A percentile compares a stretch with the other conserved stretches of the same genome.
phyloP scores from a whole-genome alignment of 2,797 vertebrate species.

The Oryzias dopingdopingensis region DNA sequence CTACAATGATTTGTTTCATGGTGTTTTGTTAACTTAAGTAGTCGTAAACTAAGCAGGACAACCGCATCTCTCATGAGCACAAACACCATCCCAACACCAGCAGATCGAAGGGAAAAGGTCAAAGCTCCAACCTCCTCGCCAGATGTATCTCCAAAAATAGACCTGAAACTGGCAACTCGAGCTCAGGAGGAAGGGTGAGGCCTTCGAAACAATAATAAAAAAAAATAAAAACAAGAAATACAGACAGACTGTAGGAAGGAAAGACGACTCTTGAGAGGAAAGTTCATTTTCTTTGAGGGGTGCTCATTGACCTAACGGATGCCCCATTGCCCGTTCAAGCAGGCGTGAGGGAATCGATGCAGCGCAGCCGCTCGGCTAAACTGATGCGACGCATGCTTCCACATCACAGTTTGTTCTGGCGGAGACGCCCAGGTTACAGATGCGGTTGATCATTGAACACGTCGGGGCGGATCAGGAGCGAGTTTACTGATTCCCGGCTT shows the following conservation, averaged over 20 bases:
- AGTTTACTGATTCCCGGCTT: slow-evolving; percentile 68
- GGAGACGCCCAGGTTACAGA: slow-evolving; percentile 68
- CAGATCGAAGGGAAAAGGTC: slow-evolving; percentile 50
- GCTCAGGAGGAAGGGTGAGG: slow-evolving; percentile 17
- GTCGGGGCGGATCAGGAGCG: slow-evolving; percentile 57
- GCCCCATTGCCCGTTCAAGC: slow-evolving; percentile 62
- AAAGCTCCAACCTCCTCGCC: slow-evolving; percentile 27
- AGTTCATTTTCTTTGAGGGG: slow-evolving; percentile 17
- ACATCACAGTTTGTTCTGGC: slow-evolving; percentile 69
- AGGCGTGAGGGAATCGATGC: slow-evolving; percentile 68
- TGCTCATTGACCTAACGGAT: slow-evolving; percentile 61
- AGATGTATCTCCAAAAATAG: slow-evolving; percentile 66
- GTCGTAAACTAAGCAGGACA: not conserved
- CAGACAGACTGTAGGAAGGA: slow-evolving; percentile 15
- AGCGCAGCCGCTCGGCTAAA: slow-evolving; percentile 54
- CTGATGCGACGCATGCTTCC: slow-evolving; percentile 68
- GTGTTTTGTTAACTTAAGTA: too few species aligned
- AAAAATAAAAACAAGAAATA: slow-evolving; percentile 46
- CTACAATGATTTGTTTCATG: not conserved
- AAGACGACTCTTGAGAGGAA: slow-evolving; percentile 11
- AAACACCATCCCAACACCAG: slow-evolving; percentile 16
- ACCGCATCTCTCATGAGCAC: slow-evolving; percentile 35
- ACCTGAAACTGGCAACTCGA: slow-evolving; percentile 31
- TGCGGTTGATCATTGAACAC: slow-evolving; percentile 75
- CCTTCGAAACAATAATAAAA: slow-evolving; percentile 60